These are phyloP conservation scores for Cygnus buccinator DNA, from an alignment of 2,113 vertebrate genomes.

Conservation along the genomic window DNA sequence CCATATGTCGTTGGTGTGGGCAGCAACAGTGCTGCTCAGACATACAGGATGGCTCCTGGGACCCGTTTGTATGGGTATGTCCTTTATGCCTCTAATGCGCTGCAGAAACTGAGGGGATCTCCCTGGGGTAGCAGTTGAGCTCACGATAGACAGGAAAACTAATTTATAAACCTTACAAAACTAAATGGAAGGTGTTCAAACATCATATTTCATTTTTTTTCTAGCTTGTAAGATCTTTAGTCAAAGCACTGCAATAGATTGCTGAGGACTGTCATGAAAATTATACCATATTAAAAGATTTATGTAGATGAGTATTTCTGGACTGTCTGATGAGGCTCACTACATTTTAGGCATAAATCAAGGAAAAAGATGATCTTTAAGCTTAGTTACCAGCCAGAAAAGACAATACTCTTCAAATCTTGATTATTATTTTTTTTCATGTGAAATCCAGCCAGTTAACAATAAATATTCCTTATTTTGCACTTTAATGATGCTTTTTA, in stretches of 20 bases:
- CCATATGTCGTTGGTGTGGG: neutral
- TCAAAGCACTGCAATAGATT: neutral
- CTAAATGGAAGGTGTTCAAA: neutral
- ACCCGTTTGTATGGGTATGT: neutral
- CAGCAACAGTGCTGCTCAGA: neutral
- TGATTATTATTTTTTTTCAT: neutral
- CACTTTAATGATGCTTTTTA: neutral
- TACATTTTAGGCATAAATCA: neutral
- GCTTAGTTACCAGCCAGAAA: neutral
- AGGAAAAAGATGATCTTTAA: neutral
- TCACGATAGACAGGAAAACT: neutral
- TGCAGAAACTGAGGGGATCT: neutral
- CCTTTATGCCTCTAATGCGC: neutral
- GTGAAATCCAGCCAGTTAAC: neutral
- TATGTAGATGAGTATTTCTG: constrained; percentile 19
- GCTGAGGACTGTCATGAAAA: neutral
- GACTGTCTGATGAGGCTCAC: neutral
- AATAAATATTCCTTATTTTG: neutral
- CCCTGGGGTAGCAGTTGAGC: neutral
- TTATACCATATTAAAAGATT: neutral
- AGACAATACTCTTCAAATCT: neutral
- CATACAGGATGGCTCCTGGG: neutral
- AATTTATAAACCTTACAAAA: neutral
- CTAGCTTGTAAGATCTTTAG: neutral
- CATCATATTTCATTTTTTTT: neutral